Conservation (phyloP, 30 jellyfish, hydroid and myxozoan genomes). For the Chrysaora quinquecirrha region DNA sequence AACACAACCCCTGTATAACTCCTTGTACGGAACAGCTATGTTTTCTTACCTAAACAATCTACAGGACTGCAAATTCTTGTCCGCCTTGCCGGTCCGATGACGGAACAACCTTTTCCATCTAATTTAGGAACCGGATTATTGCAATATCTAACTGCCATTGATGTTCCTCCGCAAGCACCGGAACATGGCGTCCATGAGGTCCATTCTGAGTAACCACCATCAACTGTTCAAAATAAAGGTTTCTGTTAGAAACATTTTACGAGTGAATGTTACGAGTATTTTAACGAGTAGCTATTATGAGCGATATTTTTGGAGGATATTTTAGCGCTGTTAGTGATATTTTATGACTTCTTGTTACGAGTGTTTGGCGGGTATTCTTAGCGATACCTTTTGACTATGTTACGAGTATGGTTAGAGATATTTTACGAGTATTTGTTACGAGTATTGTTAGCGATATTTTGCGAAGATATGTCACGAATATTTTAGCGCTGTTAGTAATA, state of each 20-base stretch:
- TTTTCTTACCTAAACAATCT: constrained; percentile 65
- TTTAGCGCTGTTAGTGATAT: too few species aligned
- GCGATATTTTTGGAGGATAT: neutral
- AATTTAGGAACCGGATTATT: constrained; percentile 71
- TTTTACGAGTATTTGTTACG: too few species aligned
- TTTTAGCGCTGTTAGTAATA: neutral
- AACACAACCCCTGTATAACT: too few species aligned
- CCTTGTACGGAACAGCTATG: too few species aligned
- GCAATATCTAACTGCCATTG: constrained; percentile 61
- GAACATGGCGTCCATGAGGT: constrained; percentile 71
- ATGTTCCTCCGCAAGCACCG: constrained; percentile 76
- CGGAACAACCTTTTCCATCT: constrained; percentile 68
- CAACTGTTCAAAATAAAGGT: neutral
- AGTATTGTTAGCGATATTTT: too few species aligned
- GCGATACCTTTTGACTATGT: too few species aligned
- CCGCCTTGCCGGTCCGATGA: constrained; percentile 71
- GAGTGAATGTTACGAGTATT: neutral
- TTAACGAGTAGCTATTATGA: neutral
- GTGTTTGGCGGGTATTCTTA: too few species aligned
- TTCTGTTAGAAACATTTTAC: neutral
- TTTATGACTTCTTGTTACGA: neutral
- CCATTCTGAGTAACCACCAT: constrained; percentile 78
- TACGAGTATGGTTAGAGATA: too few species aligned
- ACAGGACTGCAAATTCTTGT: constrained; percentile 53
- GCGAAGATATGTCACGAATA: neutral